Base-by-base conservation (phyloP, 2,797 vertebrate species). In the Malacoctenus gilli region DNA sequence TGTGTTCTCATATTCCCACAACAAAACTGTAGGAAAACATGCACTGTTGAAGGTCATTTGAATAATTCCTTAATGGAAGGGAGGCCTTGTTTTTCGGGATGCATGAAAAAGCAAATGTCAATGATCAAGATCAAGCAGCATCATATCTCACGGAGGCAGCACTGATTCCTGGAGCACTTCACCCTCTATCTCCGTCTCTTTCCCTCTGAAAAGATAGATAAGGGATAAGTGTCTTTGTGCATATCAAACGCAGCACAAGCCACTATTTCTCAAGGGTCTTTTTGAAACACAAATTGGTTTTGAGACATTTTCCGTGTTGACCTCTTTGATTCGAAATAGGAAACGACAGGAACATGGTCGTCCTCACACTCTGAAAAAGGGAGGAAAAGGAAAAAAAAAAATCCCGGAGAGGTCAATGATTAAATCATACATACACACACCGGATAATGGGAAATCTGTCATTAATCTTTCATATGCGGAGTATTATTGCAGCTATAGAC, bases 51-150 rank as follows among this genome's bases (percentile, higher is more conserved):
- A 90, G 89, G 89, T 91, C 89, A 91, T 91, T 91, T 91, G 89
- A 91, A 91, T 91, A 90, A 90, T 91, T 89, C 86, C 86, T 88
- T 89, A 90, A 90, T 91, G 87, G 88, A 87, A 89, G 84, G 71
- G 68, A 87, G 84, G 85, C 82, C 83, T 89, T 85, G 87, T 87
- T 89, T 88, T 87, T 86, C 73, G 50, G 80, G 83, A 90, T 87
- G 89, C 89, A 91, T 85, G 87, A 89, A 89, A 89, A 91, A 90
- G 85, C 85, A 91, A 91, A 91, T 91, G 89, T 91, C 89, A 91
- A 89, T 89, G 89, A 91, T 91, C 89, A 89, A 88, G 89, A 91
- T 89, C 87, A 87, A 86, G 84, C 87, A 86, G 82, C 85, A 85
- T 91, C 89, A 90, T 88, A 89, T 90, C 86, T 88, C 84, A 85